Evolutionary conservation across 2,113 vertebrate species (phyloP).

Genomic region (Tonatia bakeri): DNA sequence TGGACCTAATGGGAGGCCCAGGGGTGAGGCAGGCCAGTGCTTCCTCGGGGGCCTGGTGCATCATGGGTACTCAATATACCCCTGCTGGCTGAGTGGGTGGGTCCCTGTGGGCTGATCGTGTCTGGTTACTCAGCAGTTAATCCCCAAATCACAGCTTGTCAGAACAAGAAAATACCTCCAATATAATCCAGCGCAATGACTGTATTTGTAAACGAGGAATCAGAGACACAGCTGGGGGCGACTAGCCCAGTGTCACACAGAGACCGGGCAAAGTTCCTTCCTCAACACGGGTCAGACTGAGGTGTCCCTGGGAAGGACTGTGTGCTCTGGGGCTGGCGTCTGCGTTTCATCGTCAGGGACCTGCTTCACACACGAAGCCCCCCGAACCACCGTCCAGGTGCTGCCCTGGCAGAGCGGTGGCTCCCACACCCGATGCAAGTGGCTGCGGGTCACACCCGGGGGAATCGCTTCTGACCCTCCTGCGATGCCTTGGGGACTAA

Average conservation of each 20-base stretch:
- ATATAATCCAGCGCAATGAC: not conserved
- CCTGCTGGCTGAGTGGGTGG: not conserved
- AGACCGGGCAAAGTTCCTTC: not conserved
- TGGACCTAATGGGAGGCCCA: not conserved
- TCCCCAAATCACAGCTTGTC: not conserved
- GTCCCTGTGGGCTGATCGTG: not conserved
- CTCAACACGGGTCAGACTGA: not conserved
- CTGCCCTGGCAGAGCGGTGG: not conserved
- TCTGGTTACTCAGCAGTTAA: not conserved
- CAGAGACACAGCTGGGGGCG: not conserved
- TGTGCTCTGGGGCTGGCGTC: not conserved
- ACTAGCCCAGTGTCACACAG: not conserved
- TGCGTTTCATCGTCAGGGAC: not conserved
- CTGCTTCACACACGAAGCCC: not conserved
- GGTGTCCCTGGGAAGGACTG: not conserved
- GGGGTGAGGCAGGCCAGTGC: not conserved
- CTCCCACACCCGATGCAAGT: not conserved
- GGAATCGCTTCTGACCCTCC: not conserved
- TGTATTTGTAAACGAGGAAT: not conserved
- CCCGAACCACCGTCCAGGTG: not conserved
- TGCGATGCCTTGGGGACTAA: not conserved
- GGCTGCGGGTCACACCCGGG: not conserved
- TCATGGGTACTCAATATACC: not conserved
- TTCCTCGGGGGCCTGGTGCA: not conserved
- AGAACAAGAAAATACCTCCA: not conserved